Percentiles rank a stretch among this genome's conserved stretches.
These are phyloP conservation scores for Taenaris catops DNA, from an alignment of 2,888 invertebrate genomes.

Conservation along the genomic window DNA sequence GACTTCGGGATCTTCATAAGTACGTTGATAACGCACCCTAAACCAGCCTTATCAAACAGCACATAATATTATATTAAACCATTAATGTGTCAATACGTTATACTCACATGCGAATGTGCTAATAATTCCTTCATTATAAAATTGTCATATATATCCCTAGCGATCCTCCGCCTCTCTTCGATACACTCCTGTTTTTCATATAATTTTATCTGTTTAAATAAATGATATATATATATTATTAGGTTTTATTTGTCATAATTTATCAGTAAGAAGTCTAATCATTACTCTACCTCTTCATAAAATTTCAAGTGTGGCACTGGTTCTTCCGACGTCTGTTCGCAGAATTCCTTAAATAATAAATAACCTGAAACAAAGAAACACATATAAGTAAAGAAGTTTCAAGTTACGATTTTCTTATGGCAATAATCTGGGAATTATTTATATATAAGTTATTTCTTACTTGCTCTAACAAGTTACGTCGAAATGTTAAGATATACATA, in stretches of 20 bases:
- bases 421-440: too few relatives aligned
- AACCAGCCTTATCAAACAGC: too few relatives aligned
- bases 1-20: too few relatives aligned
- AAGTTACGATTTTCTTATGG: too few relatives aligned
- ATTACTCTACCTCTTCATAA: constrained; percentile 99
- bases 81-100: too few relatives aligned
- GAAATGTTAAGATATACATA: too few relatives aligned
- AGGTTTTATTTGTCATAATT: background rate
- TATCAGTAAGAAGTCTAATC: too few relatives aligned
- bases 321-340: constrained; percentile 97
- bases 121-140: constrained; percentile 99
- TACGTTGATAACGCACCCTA: too few relatives aligned
- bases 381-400: too few relatives aligned
- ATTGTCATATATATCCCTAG: constrained; percentile 99
- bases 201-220: constrained; percentile 98
- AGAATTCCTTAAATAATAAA: constrained; percentile 99
- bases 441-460: too few relatives aligned
- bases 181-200: constrained; percentile 99
- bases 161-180: constrained; percentile 96
- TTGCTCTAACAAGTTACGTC: too few relatives aligned
- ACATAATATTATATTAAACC: too few relatives aligned
- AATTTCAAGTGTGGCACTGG: constrained; percentile 98
- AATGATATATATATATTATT: constrained; percentile 2
- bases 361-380: constrained; percentile 88
- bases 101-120: constrained; percentile 98